These are phyloP conservation scores for Paelopatides confundens DNA, from an alignment of 53 echinoderm and acorn worm genomes.

Conservation along the genomic window DNA sequence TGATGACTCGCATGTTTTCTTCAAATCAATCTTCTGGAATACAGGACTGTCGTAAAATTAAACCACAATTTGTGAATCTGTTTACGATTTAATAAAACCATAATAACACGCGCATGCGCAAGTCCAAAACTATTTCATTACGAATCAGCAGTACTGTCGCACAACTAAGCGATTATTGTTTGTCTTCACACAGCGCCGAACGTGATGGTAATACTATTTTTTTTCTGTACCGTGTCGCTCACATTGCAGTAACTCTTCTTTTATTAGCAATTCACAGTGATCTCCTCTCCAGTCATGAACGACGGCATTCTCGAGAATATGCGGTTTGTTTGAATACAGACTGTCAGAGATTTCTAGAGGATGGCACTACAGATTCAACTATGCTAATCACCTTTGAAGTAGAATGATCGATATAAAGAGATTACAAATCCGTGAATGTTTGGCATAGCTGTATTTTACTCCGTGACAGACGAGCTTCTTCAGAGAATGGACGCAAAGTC, in stretches of 20 bases:
- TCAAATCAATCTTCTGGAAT: too few species aligned
- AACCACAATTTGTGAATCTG: too few species aligned
- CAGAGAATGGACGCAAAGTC: neutral
- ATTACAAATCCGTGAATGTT: constrained; percentile 5
- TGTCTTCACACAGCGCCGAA: neutral
- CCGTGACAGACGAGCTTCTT: constrained; percentile 1
- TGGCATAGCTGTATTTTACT: constrained; percentile 16
- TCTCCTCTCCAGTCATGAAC: neutral
- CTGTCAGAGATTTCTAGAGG: neutral
- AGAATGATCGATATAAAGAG: neutral
- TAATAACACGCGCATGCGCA: too few species aligned
- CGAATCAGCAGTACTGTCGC: neutral
- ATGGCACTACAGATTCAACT: neutral
- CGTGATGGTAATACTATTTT: neutral
- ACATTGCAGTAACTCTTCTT: neutral
- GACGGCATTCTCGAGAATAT: neutral
- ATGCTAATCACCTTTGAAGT: neutral
- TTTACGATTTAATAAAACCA: too few species aligned
- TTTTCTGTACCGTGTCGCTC: too few species aligned
- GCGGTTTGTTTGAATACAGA: neutral
- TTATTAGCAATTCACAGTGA: neutral
- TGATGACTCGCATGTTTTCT: too few species aligned
- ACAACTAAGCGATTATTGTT: constrained; percentile 1
- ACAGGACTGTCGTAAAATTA: too few species aligned
- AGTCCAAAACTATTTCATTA: neutral